Evolutionary conservation across 2,888 invertebrate genomes (phyloP).

Genomic region (Clepsis dumicolana): DNA sequence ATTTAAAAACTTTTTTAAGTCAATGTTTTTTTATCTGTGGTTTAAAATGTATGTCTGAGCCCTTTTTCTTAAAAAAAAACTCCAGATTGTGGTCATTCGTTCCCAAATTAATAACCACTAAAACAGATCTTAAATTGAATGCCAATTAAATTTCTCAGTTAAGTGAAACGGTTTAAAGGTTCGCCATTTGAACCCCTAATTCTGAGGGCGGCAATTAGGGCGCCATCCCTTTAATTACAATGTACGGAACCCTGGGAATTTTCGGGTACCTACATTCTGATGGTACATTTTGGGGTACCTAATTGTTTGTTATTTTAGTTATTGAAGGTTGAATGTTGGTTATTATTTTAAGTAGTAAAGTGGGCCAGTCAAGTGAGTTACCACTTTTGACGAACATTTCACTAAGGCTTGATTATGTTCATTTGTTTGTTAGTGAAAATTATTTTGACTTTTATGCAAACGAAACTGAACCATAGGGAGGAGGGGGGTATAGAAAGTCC

Average conservation of each 20-base stretch:
- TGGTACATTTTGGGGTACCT: conserved; percentile 31
- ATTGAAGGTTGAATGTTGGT: neutral
- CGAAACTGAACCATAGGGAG: no score
- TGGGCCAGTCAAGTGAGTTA: neutral
- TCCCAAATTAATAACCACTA: neutral
- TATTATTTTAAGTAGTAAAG: neutral
- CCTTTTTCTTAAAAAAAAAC: no score
- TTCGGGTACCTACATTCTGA: conserved; percentile 20
- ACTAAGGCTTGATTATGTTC: no score
- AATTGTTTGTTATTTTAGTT: conserved; percentile 5
- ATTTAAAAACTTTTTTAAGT: no score
- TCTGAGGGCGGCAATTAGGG: conserved; percentile 40
- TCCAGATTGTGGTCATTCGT: neutral
- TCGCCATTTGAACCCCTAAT: conserved; percentile 33
- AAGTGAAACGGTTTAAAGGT: conserved; percentile 33
- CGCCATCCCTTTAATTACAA: conserved; percentile 24
- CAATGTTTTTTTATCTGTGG: neutral
- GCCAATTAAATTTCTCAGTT: neutral
- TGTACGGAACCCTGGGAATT: conserved; percentile 26
- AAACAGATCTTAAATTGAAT: neutral
- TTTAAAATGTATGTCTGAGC: no score
- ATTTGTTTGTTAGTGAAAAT: no score
- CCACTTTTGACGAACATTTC: no score
- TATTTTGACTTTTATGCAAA: no score
- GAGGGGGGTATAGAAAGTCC: no score